These are phyloP conservation scores for Dipodomys spectabilis DNA, from an alignment of 2,113 vertebrate genomes.

Conservation along the genomic window DNA sequence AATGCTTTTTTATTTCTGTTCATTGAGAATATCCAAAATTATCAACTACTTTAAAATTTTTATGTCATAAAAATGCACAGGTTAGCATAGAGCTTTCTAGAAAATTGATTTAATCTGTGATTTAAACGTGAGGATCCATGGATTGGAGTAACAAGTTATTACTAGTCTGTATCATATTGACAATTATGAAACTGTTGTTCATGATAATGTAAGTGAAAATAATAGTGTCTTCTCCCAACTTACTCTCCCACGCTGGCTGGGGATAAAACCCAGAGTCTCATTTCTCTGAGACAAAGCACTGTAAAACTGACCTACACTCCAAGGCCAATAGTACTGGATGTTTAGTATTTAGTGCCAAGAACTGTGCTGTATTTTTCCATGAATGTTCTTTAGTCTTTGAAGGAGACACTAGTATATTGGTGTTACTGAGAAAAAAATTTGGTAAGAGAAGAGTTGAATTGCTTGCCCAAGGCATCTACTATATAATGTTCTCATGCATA, in stretches of 20 bases:
- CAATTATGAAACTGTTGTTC: neutral
- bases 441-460: neutral
- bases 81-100: neutral
- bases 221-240: too few species aligned
- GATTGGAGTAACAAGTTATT: neutral
- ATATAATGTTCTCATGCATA: neutral
- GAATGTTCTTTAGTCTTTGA: neutral
- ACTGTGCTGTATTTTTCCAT: neutral
- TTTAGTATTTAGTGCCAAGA: neutral
- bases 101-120: neutral
- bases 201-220: neutral
- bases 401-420: neutral
- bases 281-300: neutral
- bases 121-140: neutral
- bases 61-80: neutral
- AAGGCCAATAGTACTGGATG: neutral
- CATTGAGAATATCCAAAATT: conserved; percentile 40
- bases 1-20: neutral
- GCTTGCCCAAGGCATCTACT: neutral
- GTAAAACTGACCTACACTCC: neutral
- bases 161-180: neutral
- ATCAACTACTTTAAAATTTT: neutral
- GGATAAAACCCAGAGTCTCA: neutral
- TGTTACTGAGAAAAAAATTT: neutral
- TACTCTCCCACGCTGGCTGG: neutral